A percentile compares a stretch with the other conserved stretches of the same genome.
Evolutionary conservation across 2,888 invertebrate genomes (phyloP).

Genomic region (Aphodius sticticus): DNA sequence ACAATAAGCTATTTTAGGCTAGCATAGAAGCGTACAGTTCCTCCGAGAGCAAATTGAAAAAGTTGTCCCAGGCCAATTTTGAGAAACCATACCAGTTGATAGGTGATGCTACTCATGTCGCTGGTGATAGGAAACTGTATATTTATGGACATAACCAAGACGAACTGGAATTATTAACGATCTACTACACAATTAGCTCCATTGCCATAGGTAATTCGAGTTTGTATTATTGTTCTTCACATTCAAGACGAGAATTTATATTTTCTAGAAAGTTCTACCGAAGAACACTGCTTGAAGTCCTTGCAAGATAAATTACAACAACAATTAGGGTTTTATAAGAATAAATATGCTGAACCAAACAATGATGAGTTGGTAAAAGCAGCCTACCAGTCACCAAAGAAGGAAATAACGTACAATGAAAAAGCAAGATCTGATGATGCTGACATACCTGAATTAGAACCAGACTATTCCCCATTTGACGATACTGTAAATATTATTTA

Average conservation of each 20-base stretch:
- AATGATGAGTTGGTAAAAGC: not conserved
- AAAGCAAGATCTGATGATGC: not conserved
- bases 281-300: conserved; percentile 1
- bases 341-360: not conserved
- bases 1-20: not conserved
- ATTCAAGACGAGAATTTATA: not conserved
- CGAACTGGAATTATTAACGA: conserved; percentile 1
- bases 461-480: not conserved
- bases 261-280: not conserved
- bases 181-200: not conserved
- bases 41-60: not conserved
- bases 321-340: not conserved
- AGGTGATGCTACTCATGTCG: not conserved
- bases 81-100: not conserved
- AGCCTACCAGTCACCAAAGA: not conserved
- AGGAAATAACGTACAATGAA: not conserved
- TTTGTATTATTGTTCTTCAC: not conserved
- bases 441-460: not conserved
- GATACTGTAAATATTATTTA: not conserved
- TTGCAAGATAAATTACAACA: conserved; percentile 7
- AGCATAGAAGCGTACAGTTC: not conserved
- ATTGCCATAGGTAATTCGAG: not conserved
- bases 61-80: not conserved
- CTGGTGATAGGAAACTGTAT: not conserved
- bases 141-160: not conserved